phyloP scores from a whole-genome alignment of 2,888 invertebrate genomes.

The Epinotia ramella region DNA sequence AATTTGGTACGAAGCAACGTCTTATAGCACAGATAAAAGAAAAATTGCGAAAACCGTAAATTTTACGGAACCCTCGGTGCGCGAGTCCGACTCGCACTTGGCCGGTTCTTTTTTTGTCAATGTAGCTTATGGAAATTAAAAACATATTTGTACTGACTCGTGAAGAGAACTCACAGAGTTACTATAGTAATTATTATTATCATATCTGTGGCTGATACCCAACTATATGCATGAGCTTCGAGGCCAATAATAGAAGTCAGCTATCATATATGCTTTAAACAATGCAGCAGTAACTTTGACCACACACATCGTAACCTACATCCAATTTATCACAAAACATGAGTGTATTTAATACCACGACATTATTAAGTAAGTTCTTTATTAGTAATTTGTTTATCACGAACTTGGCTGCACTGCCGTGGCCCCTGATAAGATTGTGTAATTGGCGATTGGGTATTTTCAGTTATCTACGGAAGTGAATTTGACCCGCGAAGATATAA shows the following conservation, averaged over 20 bases:
- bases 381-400: conserved; percentile 9
- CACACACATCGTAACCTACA: conserved; percentile 13
- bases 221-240: no score
- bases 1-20: no score
- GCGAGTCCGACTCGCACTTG: no score
- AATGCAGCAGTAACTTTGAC: conserved; percentile 2
- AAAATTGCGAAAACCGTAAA: no score
- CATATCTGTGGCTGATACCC: no score
- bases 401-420: conserved; percentile 1
- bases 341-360: conserved; percentile 3
- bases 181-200: no score
- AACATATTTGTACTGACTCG: no score
- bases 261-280: not conserved
- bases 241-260: not conserved
- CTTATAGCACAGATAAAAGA: no score
- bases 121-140: no score
- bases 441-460: conserved; percentile 26
- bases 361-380: conserved; percentile 11
- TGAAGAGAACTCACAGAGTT: no score
- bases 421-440: conserved; percentile 15
- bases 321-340: conserved; percentile 9
- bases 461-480: conserved; percentile 21
- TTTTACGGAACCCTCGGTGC: no score
- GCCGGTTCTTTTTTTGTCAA: no score
- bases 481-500: conserved; percentile 11